Conservation (phyloP, 35 echinoderm and acorn worm genomes). For the Lytechinus variegatus region DNA sequence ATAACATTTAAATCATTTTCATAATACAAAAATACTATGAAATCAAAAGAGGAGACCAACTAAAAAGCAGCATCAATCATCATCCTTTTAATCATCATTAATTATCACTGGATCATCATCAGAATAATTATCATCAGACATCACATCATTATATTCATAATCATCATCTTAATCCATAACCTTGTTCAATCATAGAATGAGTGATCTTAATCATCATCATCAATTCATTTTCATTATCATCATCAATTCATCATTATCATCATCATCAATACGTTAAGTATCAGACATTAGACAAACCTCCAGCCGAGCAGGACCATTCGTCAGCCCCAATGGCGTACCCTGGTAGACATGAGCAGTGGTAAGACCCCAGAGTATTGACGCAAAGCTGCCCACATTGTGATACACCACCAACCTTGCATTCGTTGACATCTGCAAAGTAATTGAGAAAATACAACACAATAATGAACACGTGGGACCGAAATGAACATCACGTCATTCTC, state of each 20-base stretch:
- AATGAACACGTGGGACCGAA: background rate
- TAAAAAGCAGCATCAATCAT: background rate
- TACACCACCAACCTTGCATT: constrained; percentile 62
- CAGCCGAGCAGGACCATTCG: constrained; percentile 66
- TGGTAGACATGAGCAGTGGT: constrained; percentile 68
- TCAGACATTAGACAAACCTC: constrained; percentile 50
- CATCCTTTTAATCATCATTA: background rate
- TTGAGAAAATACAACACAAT: background rate
- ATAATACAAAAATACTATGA: too few species aligned
- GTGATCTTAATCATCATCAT: background rate
- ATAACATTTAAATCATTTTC: too few species aligned
- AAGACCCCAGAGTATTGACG: constrained; percentile 69
- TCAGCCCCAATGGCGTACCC: constrained; percentile 72
- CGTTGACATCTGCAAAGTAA: constrained; percentile 71
- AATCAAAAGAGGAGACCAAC: too few species aligned
- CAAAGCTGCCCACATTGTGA: constrained; percentile 78
- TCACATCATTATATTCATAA: background rate
- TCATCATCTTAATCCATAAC: background rate
- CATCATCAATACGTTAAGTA: background rate
- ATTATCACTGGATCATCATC: background rate
- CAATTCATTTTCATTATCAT: background rate
- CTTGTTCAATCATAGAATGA: too few species aligned
- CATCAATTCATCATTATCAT: background rate
- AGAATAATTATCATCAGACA: background rate
- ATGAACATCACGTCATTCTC: background rate